phyloP scores from a whole-genome alignment of 2,888 invertebrate genomes.

The Rosalia funebris region DNA sequence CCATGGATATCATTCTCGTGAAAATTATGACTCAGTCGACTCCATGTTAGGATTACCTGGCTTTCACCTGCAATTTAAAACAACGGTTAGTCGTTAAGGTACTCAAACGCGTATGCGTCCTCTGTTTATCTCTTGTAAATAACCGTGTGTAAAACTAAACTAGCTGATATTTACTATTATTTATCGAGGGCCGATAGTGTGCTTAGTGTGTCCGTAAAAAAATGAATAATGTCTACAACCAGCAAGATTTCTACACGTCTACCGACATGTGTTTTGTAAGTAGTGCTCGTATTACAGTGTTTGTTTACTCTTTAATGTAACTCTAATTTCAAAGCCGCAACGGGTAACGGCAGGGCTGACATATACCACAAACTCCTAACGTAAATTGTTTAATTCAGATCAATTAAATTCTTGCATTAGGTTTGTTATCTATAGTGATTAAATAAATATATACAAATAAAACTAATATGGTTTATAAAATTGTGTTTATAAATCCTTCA shows the following conservation, averaged over 20 bases:
- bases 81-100: slow-evolving; percentile 29
- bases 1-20: slow-evolving; percentile 31
- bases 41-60: slow-evolving; percentile 21
- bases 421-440: no score
- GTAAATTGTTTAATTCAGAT: no score
- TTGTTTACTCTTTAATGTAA: no score
- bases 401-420: no score
- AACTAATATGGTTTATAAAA: no score
- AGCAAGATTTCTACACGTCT: slow-evolving; percentile 50
- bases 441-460: no score
- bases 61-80: slow-evolving; percentile 36
- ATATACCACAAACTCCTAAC: no score
- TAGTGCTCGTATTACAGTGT: no score
- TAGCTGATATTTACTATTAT: slow-evolving; percentile 12
- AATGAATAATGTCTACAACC: slow-evolving; percentile 55
- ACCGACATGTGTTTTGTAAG: slow-evolving; percentile 57
- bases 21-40: slow-evolving; percentile 38
- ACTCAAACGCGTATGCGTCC: slow-evolving; percentile 20
- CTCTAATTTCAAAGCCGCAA: no score
- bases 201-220: slow-evolving; percentile 36
- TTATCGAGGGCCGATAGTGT: slow-evolving; percentile 13
- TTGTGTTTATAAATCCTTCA: no score
- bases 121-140: slow-evolving; percentile 26
- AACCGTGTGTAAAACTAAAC: slow-evolving; percentile 18
- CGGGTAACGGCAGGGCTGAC: no score